Conservation (phyloP, 2,113 vertebrate species). For the Sarotherodon lohbergeri region DNA sequence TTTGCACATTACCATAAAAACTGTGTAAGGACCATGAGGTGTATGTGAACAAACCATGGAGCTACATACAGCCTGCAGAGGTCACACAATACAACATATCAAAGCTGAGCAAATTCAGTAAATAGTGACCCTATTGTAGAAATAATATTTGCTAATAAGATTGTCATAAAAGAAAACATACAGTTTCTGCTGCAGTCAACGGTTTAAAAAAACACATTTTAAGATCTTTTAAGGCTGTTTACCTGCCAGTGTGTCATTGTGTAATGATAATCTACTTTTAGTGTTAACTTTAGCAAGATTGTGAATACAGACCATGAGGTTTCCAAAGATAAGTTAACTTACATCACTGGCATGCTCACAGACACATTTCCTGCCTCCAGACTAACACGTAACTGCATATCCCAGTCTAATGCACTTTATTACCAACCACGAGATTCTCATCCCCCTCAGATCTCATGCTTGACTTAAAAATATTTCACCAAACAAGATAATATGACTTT, state of each 20-base stretch:
- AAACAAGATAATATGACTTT: neutral
- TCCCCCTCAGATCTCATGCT: conserved; percentile 23
- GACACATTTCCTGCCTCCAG: neutral
- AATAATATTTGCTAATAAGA: neutral
- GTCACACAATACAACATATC: neutral
- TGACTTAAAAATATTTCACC: conserved; percentile 8
- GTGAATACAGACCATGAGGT: neutral
- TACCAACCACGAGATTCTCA: conserved; percentile 29
- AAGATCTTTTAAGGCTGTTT: neutral
- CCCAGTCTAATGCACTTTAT: conserved; percentile 13
- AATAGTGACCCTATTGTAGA: neutral
- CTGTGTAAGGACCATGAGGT: neutral
- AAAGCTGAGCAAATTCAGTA: neutral
- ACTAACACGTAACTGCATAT: neutral
- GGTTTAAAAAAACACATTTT: neutral
- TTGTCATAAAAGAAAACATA: neutral
- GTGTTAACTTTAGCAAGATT: neutral
- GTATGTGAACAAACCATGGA: neutral
- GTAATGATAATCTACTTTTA: neutral
- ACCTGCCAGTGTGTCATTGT: neutral
- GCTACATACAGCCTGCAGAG: neutral
- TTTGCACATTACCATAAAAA: neutral
- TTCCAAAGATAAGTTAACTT: neutral
- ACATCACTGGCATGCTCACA: neutral
- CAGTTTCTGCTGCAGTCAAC: neutral